phyloP scores from a whole-genome alignment of 2,113 vertebrate species.

The Halcyon senegalensis region DNA sequence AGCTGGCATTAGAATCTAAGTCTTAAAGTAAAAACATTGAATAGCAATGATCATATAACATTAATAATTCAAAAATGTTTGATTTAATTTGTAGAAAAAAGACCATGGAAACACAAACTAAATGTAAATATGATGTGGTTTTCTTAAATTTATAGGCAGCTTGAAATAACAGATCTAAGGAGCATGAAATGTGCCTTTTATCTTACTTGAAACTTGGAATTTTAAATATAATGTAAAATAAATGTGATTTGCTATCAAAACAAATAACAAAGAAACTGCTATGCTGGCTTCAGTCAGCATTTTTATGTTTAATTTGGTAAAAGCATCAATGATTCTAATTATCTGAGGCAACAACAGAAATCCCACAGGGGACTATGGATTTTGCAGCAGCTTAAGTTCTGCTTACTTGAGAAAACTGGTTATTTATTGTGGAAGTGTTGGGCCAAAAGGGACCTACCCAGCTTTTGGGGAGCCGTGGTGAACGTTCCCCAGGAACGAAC shows the following conservation, averaged over 20 bases:
- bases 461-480: neutral
- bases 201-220: neutral
- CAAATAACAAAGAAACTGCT: neutral
- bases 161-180: neutral
- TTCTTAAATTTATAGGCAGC: neutral
- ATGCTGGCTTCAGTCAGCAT: neutral
- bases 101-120: neutral
- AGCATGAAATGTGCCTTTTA: neutral
- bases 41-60: neutral
- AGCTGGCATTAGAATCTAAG: neutral
- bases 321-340: neutral
- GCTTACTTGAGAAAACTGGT: neutral
- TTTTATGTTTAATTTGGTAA: neutral
- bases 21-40: neutral
- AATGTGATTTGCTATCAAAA: neutral
- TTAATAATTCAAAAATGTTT: neutral
- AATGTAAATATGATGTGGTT: neutral
- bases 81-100: neutral
- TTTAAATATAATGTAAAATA: neutral
- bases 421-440: neutral
- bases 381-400: neutral
- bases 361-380: neutral
- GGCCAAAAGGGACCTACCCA: neutral
- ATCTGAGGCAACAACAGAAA: neutral
- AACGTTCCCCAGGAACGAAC: neutral